Base-by-base conservation (phyloP, 2,888 invertebrate species). In the Agrenia bidenticulata region DNA sequence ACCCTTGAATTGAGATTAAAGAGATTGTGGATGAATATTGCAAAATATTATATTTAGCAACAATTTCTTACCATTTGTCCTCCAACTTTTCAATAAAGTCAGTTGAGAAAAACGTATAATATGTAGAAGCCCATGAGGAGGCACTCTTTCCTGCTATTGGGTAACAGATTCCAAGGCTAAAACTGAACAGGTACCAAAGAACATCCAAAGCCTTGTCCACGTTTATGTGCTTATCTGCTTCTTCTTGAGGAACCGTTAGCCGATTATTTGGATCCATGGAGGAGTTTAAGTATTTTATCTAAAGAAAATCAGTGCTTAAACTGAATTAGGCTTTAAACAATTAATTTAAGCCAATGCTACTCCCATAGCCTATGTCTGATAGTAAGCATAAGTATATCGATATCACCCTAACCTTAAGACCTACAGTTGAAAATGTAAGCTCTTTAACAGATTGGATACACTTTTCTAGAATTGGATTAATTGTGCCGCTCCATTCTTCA, bases 11-110 rank as follows among this genome's bases (percentile, higher is more conserved):
- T n/a, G n/a, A n/a, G n/a, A n/a, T n/a, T n/a, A 11, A 39, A 39
- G 15, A 11, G 39, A 39, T 39, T 39, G 9, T 39, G 15, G 15
- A 39, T 39, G 39, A 39, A 39, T 39, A 39, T n/a, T n/a, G n/a
- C n/a, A n/a, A n/a, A n/a, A n/a, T 11, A 11, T 13, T 19, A 49
- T 7, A 49, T 49, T 49, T 49, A 11, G 49, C 45, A 45, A 45
- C 4, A 45, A 45, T 45, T 7, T 21, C 5, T 26, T 55, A 55
- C 55, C 55, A 55, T 15, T 32, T 55, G 37, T 55, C 55, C n/a
- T 17, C 24, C 17, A 55, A 13, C 15, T 26, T 15, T 9, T n/a
- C n/a, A 5, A 55, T 32, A 17, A 55, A 23, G 15, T 55, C 55
- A 11, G 13, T 4, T 5, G n/a, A 9, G 24, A 55, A 55, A 2